Evolutionary conservation across 2,888 invertebrate genomes (phyloP), one percentile per base, ranked within the genome.

Genomic region (Pterobdella sp.): DNA sequence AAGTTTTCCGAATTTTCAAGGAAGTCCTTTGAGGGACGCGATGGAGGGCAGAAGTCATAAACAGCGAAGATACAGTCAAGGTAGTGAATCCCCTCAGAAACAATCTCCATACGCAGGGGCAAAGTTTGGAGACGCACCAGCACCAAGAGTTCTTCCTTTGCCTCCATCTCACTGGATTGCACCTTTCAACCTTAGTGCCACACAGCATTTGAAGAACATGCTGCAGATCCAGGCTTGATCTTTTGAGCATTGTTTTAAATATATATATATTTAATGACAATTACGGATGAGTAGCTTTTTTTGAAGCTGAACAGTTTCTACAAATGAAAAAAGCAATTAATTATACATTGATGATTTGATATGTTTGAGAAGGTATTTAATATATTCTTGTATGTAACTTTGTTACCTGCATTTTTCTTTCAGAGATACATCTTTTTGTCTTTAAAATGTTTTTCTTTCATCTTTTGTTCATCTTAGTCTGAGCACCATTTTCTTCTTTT

Each of bases 101-200:
- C 60, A 22, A 4, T 56, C 69, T n/a, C 42, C 69, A 22, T 71
- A 49, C 36, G 71, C 71, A 2, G 71, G 71, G n/a, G 56, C 71
- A n/a, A 71, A 71, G 36, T 71, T 71, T 52, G 71, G 71, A 32
- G 42, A 42, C 1, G 42, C 71, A n/a, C 71, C 71, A 7, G 52
- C 60, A 35, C 71, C 71, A n/a, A 63, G 29, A 60, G 56, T 42
- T 18, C 31, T 71, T 18, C 71, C 71, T 60, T 29, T 52, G 3
- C 71, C 71, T 35, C 71, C 71, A 34, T 32, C 31, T 29, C 71
- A 71, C 52, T 71, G 71, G 71, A 69, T 69, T 31, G 31, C 69
- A 31, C 49, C 42, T 42, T 49, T 52, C 32, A 49, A 69, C 32
- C 42, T 71, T 26, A 34, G 10, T 18, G 66, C 66, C 66, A 49